These are phyloP conservation scores for Oxyscelio sp. DNA, from an alignment of 2,888 invertebrate genomes.

Conservation along the genomic window DNA sequence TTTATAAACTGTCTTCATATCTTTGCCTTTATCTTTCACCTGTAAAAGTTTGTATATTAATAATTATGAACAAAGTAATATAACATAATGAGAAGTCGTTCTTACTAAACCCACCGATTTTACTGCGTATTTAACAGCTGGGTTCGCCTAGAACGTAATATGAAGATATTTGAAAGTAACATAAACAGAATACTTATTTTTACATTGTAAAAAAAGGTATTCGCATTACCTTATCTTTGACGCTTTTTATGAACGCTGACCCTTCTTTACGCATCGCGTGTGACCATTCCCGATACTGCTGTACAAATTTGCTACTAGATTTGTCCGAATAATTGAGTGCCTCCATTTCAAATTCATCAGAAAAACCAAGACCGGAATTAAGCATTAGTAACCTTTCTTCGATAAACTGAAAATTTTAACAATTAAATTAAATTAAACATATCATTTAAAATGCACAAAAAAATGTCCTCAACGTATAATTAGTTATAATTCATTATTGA, in stretches of 20 bases:
- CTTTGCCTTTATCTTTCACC: slow-evolving; percentile 93
- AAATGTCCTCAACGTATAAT: too few species aligned
- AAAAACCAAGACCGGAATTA: slow-evolving; percentile 97
- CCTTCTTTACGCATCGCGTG: slow-evolving; percentile 94
- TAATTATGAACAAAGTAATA: not conserved
- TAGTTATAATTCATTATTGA: too few species aligned
- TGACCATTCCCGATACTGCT: slow-evolving; percentile 94
- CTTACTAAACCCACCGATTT: slow-evolving; percentile 95
- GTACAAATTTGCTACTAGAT: slow-evolving; percentile 91
- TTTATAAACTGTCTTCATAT: slow-evolving; percentile 94
- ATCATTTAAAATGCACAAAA: too few species aligned
- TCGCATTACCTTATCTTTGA: slow-evolving; percentile 96
- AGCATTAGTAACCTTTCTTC: slow-evolving; percentile 97
- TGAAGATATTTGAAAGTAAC: slow-evolving; percentile 72
- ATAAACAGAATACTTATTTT: too few species aligned
- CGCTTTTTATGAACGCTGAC: slow-evolving; percentile 94
- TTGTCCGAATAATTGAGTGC: slow-evolving; percentile 92
- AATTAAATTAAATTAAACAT: too few species aligned
- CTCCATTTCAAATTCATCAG: slow-evolving; percentile 98
- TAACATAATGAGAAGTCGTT: slow-evolving; percentile 5
- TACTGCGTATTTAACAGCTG: slow-evolving; percentile 97
- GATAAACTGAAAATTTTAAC: slow-evolving; percentile 92
- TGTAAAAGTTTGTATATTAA: too few species aligned
- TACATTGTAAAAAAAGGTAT: too few species aligned
- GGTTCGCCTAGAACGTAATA: slow-evolving; percentile 94